Evolutionary conservation across 2,797 vertebrate genomes (phyloP).

Genomic region (Cheirogaleus major): DNA sequence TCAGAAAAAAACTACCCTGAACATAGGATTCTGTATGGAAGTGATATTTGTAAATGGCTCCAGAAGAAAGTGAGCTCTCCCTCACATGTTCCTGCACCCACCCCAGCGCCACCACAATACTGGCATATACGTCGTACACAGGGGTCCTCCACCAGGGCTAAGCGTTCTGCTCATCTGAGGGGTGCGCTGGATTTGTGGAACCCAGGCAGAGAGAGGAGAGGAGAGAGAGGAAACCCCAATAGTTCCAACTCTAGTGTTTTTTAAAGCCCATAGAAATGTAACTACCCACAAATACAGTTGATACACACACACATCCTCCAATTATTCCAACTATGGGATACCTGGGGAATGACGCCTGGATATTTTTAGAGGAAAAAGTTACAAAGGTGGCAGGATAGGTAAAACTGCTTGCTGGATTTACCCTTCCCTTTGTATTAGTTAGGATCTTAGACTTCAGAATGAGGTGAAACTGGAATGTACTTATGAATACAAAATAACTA

Average conservation of each 20-base stretch:
- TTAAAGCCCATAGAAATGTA: background rate
- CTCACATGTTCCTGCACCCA: background rate
- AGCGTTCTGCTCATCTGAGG: background rate
- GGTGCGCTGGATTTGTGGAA: background rate
- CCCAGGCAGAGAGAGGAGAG: background rate
- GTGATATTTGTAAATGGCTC: background rate
- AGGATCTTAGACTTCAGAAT: background rate
- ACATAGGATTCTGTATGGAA: background rate
- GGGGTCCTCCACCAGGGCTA: fast-evolving
- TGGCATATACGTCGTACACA: fast-evolving
- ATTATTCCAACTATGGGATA: background rate
- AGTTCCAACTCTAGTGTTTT: background rate
- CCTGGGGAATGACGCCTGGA: background rate
- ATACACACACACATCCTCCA: fast-evolving
- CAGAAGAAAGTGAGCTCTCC: background rate
- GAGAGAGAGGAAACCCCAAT: background rate
- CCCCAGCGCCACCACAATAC: fast-evolving
- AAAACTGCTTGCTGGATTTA: background rate
- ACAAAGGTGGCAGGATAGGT: background rate
- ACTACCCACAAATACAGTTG: background rate
- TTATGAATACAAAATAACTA: background rate
- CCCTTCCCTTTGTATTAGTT: background rate
- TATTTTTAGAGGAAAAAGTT: background rate
- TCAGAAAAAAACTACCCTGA: background rate
- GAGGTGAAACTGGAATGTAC: background rate